Evolutionary conservation across 1,140 invertebrate genomes (phyloP).

Genomic region (Drosophila ohnishii): DNA sequence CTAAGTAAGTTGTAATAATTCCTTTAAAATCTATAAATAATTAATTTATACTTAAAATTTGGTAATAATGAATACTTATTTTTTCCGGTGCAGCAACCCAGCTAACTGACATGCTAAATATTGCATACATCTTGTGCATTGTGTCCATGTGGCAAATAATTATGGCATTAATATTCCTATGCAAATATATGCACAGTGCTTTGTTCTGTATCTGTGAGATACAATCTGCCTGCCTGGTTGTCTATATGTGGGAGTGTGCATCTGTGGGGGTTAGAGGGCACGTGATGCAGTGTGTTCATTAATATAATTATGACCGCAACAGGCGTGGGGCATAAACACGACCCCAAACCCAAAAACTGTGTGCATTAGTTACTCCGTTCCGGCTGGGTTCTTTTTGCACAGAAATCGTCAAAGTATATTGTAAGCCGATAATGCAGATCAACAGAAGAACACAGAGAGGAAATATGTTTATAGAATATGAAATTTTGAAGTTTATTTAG

Average conservation of each 20-base stretch:
- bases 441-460: background rate
- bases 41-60: no score
- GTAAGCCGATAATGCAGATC: constrained; percentile 21
- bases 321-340: constrained; percentile 27
- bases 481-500: background rate
- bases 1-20: background rate
- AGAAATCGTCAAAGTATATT: constrained; percentile 14
- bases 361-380: constrained; percentile 10
- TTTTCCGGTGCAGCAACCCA: background rate
- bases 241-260: background rate
- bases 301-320: constrained; percentile 65
- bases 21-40: no score
- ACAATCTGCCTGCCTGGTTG: constrained; percentile 9
- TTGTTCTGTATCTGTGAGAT: constrained; percentile 41
- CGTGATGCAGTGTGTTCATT: constrained; percentile 60
- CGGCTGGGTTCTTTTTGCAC: constrained; percentile 11
- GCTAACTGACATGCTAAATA: constrained; percentile 65
- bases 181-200: constrained; percentile 73
- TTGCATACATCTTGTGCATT: constrained; percentile 66
- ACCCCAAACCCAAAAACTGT: constrained; percentile 5
- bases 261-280: constrained; percentile 14
- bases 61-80: background rate
- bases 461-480: background rate
- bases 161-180: constrained; percentile 78
- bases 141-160: constrained; percentile 76